Percentiles rank a stretch among this genome's conserved stretches.
Conservation (phyloP, 1,140 invertebrate species). For the Battus philenor region DNA sequence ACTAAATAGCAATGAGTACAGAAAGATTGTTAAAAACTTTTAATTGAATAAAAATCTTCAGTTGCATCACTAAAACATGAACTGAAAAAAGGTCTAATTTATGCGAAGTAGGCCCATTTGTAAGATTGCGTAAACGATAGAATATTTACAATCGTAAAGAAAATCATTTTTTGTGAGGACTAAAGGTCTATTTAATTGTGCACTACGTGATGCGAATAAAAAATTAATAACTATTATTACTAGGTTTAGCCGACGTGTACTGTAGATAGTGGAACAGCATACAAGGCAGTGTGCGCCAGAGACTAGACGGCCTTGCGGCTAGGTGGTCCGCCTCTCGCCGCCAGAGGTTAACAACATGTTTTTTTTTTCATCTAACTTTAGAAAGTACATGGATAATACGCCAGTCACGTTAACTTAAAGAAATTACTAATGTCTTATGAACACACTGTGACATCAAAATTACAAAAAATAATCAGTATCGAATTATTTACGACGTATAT, state of each 20-base stretch:
- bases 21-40: no score
- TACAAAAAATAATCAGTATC: not conserved
- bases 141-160: not conserved
- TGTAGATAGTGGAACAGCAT: slow-evolving; percentile 32
- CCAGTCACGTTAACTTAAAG: slow-evolving; percentile 26
- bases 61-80: no score
- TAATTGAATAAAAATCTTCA: no score
- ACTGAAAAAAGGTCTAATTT: no score
- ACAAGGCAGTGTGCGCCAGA: slow-evolving; percentile 29
- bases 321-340: slow-evolving; percentile 59
- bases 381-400: slow-evolving; percentile 57
- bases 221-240: slow-evolving; percentile 1
- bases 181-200: slow-evolving; percentile 1
- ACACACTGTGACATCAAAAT: slow-evolving; percentile 1
- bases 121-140: not conserved
- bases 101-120: no score
- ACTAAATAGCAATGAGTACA: no score
- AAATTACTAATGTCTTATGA: slow-evolving; percentile 19
- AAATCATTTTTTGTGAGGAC: not conserved
- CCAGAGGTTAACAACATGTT: slow-evolving; percentile 70
- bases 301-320: slow-evolving; percentile 66
- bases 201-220: slow-evolving; percentile 8
- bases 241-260: slow-evolving; percentile 10
- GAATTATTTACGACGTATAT: not conserved
- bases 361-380: slow-evolving; percentile 69